Conservation (phyloP, 2,113 vertebrate species). For the Balaenoptera acutorostrata region DNA sequence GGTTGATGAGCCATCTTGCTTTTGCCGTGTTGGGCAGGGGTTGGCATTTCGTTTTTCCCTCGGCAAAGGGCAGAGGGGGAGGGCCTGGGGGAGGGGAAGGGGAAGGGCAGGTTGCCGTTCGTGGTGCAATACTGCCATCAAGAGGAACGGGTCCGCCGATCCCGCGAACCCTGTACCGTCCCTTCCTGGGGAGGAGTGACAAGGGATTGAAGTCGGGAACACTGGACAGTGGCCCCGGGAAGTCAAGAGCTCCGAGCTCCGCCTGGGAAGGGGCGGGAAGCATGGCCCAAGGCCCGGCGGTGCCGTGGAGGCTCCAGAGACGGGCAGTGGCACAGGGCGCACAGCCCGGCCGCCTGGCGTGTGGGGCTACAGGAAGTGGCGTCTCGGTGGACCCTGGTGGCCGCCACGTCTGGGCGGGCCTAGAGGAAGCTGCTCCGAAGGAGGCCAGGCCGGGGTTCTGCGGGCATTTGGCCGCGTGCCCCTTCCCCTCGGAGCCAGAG, state of each 20-base stretch:
- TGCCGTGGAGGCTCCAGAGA: not conserved
- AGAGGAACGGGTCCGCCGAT: not conserved
- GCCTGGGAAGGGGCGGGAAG: not conserved
- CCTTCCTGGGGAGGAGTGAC: not conserved
- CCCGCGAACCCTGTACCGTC: not conserved
- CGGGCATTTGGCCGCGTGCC: not conserved
- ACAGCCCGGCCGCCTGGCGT: accelerated
- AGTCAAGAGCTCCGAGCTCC: not conserved
- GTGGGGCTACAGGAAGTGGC: not conserved
- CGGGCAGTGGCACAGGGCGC: not conserved
- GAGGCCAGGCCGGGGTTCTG: accelerated
- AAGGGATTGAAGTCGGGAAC: not conserved
- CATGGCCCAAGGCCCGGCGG: too few relatives aligned
- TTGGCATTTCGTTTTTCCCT: not conserved
- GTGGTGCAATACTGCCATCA: not conserved
- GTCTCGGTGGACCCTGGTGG: not conserved
- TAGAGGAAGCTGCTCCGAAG: not conserved
- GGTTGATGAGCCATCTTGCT: not conserved
- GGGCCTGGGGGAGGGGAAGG: not conserved
- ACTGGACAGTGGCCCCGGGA: not conserved
- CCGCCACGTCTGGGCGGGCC: not conserved
- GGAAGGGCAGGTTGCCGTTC: not conserved
- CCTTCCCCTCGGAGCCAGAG: not conserved
- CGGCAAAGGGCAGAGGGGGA: not conserved
- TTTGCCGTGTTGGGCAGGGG: too few relatives aligned